Base-by-base conservation (phyloP, 2,113 vertebrate species). In the Otus sunia region DNA sequence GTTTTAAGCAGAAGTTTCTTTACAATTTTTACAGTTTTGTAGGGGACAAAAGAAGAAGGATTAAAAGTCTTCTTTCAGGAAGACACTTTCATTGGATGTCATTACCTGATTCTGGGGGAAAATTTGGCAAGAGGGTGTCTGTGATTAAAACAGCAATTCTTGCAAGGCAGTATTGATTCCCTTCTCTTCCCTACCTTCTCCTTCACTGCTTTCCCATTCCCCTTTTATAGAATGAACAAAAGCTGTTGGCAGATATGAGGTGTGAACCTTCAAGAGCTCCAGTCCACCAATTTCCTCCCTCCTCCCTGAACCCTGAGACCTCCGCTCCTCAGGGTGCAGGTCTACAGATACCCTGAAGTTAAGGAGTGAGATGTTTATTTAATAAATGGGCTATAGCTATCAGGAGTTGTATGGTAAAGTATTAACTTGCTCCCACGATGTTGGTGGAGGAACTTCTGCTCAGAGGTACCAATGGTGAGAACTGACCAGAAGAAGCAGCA, bases 221-320 rank as follows among this genome's bases (percentile, higher is more conserved):
- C 3, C 22, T 32, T 47, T 49, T 58, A 9, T 45, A 34, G n/a
- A 66, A 66, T 23, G 30, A 63, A n/a, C 19, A 34, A 49, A 71
- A 58, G 15, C 11, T 78, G 64, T 27, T 62, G 27, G 53, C 52
- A 58, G 36, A 43, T 10, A 26, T 62, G 34, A 60, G 56, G 55
- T 79, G 69, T 34, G 23, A 37, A 37, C 56, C 58, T 87, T 50
- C 86, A 95, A 94, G 62, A 90, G 90, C 77, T 96, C 95, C 67
- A 89, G 21, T 52, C 71, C 78, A 85, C 94, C 86, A 91, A 12
- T 60, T 59, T 95, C 52, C 43, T 45, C 43, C 43, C 43, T 45
- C 43, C 43, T 45, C 43, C 43, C 43, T 45, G 16, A 45, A 45
- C 16, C 43, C 43, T 45, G 43, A 45, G 43, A 45, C 43, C 16